Conservation (phyloP, 2,113 vertebrate genomes). For the Ceratotherium simum region DNA sequence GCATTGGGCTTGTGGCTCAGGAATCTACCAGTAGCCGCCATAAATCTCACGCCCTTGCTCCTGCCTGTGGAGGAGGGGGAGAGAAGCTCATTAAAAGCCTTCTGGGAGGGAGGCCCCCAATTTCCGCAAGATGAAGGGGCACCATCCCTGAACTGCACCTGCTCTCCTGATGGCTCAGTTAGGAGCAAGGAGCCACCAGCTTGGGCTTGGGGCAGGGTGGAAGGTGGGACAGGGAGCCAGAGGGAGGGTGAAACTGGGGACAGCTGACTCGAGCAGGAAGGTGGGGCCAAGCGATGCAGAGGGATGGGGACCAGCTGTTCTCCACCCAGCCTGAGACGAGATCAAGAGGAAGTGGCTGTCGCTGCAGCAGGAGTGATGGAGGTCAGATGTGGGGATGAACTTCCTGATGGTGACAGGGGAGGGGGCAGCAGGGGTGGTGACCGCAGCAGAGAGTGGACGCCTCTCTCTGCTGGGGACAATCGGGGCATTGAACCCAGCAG, state of each 20-base stretch:
- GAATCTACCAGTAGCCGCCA: not conserved
- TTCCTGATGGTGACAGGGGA: conserved; percentile 60
- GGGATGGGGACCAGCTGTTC: conserved; percentile 47
- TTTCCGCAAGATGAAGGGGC: not conserved
- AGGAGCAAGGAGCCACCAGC: not conserved
- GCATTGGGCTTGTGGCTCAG: not conserved
- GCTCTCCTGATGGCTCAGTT: not conserved
- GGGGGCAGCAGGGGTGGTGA: conserved; percentile 59
- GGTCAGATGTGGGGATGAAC: conserved; percentile 52
- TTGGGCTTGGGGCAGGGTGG: not conserved
- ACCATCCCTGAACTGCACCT: not conserved
- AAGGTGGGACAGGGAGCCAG: not conserved
- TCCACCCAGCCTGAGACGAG: not conserved
- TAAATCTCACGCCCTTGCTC: not conserved
- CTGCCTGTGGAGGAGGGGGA: too few relatives aligned
- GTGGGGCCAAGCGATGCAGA: not conserved
- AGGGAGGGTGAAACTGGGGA: not conserved
- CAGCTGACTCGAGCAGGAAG: not conserved
- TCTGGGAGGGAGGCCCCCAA: not conserved
- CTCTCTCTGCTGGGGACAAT: conserved; percentile 68
- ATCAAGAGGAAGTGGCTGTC: conserved; percentile 58
- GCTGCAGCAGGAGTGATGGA: not conserved
- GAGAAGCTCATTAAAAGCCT: not conserved
- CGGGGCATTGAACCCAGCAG: conserved; percentile 66
- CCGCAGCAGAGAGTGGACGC: not conserved